These are phyloP conservation scores for Zoanthus solanderi DNA, from an alignment of 92 coral and sea anemone genomes.

Conservation along the genomic window DNA sequence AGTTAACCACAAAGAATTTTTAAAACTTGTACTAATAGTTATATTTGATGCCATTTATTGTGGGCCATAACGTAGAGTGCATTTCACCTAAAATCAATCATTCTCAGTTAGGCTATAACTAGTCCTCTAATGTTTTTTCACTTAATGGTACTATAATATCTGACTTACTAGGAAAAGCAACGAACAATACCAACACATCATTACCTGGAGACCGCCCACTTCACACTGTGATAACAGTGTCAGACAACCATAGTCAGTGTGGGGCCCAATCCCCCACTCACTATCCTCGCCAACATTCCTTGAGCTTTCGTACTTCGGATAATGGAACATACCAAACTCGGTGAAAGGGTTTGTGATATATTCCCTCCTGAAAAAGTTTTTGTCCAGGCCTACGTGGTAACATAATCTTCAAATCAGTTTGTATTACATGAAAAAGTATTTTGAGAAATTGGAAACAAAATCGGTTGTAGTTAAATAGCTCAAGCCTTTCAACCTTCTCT, in stretches of 20 bases:
- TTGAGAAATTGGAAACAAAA: not conserved
- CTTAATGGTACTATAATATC: too few relatives aligned
- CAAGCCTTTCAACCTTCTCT: too few relatives aligned
- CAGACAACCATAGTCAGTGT: slow-evolving; percentile 40
- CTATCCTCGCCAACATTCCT: slow-evolving; percentile 19
- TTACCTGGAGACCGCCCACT: slow-evolving; percentile 39
- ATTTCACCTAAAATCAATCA: too few relatives aligned
- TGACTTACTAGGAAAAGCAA: not conserved
- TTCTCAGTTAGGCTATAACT: too few relatives aligned
- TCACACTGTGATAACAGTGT: slow-evolving; percentile 39
- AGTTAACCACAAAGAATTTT: too few relatives aligned
- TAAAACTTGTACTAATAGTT: too few relatives aligned
- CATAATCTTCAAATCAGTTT: not conserved
- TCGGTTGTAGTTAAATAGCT: too few relatives aligned
- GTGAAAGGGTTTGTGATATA: slow-evolving; percentile 41
- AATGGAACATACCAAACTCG: slow-evolving; percentile 48
- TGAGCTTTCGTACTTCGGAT: slow-evolving; percentile 11
- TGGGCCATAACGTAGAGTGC: too few relatives aligned
- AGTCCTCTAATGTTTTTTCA: too few relatives aligned
- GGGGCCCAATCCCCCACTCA: slow-evolving; percentile 43
- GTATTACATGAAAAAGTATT: not conserved
- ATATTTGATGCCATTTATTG: too few relatives aligned
- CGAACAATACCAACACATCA: not conserved
- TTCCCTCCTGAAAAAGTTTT: slow-evolving; percentile 22
- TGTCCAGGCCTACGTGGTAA: slow-evolving; percentile 7